Evolutionary conservation across 2,797 vertebrate genomes (phyloP).

Genomic region (Clarias fuscus): DNA sequence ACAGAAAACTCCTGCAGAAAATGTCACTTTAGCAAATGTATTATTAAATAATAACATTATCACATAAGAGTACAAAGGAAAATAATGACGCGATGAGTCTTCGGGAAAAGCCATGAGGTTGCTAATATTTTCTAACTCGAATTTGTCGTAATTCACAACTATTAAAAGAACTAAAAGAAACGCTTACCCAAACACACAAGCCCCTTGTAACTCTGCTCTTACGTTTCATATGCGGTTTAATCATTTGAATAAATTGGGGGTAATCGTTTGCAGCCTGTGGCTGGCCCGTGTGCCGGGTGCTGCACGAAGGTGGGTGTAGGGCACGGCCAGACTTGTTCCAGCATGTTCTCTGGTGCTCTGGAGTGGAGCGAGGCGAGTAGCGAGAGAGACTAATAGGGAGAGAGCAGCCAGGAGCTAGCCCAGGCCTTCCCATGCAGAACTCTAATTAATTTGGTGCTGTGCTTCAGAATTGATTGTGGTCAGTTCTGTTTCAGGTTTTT

Average conservation of each 20-base stretch:
- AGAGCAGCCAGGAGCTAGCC: conserved; percentile 74
- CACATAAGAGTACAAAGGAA: background rate
- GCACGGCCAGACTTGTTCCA: conserved; percentile 68
- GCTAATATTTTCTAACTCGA: conserved; percentile 4
- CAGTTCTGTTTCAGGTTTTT: conserved; percentile 90
- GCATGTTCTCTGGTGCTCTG: conserved; percentile 50
- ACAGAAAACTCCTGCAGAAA: background rate
- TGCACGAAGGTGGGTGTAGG: conserved; percentile 77
- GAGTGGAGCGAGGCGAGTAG: conserved; percentile 50
- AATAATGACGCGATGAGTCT: background rate
- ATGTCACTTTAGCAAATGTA: too few relatives aligned
- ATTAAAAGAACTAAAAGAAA: conserved; percentile 1
- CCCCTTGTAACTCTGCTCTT: conserved; percentile 57
- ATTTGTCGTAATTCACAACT: background rate
- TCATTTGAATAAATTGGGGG: conserved; percentile 86
- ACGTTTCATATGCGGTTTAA: conserved; percentile 74
- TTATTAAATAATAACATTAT: conserved; percentile 5
- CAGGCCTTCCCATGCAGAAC: conserved; percentile 86
- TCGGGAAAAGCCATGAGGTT: background rate
- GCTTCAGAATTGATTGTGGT: conserved; percentile 94
- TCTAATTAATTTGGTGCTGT: conserved; percentile 95
- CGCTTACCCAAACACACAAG: background rate
- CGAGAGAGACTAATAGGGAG: conserved; percentile 63
- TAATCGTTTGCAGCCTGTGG: conserved; percentile 75
- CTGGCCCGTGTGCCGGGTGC: conserved; percentile 57